phyloP scores from a whole-genome alignment of 2,797 vertebrate species.

The Takifugu rubripes region DNA sequence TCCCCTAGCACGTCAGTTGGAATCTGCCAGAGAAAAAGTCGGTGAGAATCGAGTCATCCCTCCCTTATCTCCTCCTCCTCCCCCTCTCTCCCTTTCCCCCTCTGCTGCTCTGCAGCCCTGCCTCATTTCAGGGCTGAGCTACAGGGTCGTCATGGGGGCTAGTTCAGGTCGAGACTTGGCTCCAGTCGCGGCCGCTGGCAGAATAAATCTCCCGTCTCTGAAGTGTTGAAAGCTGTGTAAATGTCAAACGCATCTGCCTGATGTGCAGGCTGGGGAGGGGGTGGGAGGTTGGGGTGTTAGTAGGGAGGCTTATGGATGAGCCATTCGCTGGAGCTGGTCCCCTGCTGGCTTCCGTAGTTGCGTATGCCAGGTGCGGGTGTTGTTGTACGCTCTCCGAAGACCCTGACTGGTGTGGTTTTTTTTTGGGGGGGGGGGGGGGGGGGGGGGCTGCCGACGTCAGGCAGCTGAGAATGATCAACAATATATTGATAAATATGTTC shows the following conservation, averaged over 20 bases:
- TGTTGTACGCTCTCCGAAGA: conserved; percentile 56
- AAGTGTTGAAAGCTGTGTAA: conserved; percentile 76
- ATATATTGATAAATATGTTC: no score
- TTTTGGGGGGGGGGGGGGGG: background rate
- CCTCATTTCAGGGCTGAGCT: conserved; percentile 60
- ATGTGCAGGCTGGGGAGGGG: conserved; percentile 47
- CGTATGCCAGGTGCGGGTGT: conserved; percentile 70
- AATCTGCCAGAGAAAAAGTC: conserved; percentile 64
- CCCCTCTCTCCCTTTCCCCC: conserved; percentile 1
- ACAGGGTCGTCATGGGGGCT: conserved; percentile 54
- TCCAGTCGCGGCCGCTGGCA: conserved; percentile 48
- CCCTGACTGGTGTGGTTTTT: conserved; percentile 21
- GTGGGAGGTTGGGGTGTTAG: conserved; percentile 21
- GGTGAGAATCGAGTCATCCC: conserved; percentile 50
- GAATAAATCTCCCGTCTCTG: conserved; percentile 71
- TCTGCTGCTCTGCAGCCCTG: conserved; percentile 25
- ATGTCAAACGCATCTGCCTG: conserved; percentile 71
- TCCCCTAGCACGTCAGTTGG: conserved; percentile 59
- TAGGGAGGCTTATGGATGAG: conserved; percentile 46
- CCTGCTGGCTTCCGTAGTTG: conserved; percentile 49
- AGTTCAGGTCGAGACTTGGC: conserved; percentile 56
- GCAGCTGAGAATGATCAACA: conserved; percentile 27
- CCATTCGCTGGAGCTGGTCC: conserved; percentile 51
- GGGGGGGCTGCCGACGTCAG: conserved; percentile 57
- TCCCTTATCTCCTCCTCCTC: conserved; percentile 5